Evolutionary conservation across 2,888 invertebrate species (phyloP), one percentile per base, ranked within the genome.

Genomic region (Erpobdella octoculata): DNA sequence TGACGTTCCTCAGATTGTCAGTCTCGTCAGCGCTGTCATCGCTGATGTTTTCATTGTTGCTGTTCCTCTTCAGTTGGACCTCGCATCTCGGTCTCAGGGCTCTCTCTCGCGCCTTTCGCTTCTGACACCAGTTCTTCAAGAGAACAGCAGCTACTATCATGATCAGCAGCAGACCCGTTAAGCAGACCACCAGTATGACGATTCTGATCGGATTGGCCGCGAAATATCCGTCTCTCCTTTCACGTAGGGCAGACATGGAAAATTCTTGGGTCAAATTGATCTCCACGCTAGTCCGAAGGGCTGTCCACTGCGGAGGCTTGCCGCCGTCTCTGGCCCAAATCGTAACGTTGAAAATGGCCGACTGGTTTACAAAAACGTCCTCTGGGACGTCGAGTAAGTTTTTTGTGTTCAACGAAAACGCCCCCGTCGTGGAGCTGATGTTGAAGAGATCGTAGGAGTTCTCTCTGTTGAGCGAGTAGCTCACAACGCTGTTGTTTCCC

Each of bases 21-120:
- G 53, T 53, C 53, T 53, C 53, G 28, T 53, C 53, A 28, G 53
- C 53, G 8, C 53, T 53, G 15, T 53, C 46, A n/a, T 46, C 53
- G 21, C n/a, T n/a, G n/a, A 53, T 53, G 53, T 28, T 28, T 9
- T 53, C 53, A 53, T 28, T 53, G n/a, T 15, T 53, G 53, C 5
- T 8, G 28, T 53, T 53, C n/a, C n/a, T 21, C 21, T 53, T 53
- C 53, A 53, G 21, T 28, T 53, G 53, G 28, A 53, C 8, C 9
- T 53, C 15, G 53, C 6, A 4, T 6, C 15, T 21, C 2, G 53
- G 12, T 48, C 48, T 12, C n/a, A 5, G 53, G 21, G 18, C 21
- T 53, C n/a, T 1, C 21, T 6, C 53, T 28, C 25, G 48, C 3
- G 9, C 9, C 12, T 53, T 53, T 53, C 28, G 21, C 5, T 53